Base-by-base conservation (phyloP, 2,113 vertebrate species). In the Gambusia holbrooki region DNA sequence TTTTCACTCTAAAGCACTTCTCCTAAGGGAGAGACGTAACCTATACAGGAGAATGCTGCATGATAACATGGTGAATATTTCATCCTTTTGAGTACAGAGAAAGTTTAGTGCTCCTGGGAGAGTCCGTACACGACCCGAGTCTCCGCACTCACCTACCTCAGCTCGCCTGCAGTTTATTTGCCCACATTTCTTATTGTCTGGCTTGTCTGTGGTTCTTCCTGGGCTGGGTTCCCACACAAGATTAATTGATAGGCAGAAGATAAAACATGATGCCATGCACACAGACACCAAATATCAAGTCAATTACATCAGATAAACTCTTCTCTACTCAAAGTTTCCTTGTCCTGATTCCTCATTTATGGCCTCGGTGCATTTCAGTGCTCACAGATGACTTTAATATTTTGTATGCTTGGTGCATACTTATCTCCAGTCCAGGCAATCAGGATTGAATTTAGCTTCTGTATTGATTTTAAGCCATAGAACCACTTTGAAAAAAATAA, bases 391-490 rank as follows among this genome's bases (percentile, higher is more conserved):
- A 22, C 45, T 30, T 15, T 48, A 48, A 82, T 82, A 72, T 89
- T 85, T 66, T 80, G 75, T 74, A 48, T 25, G 73, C 74, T 81
- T 48, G 66, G 66, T 76, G 25, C 61, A 76, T 63, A 37, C 66
- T 71, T 79, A 77, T 69, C 70, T 84, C 33, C 28, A 75, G 74
- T 62, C 63, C 51, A 63, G 54, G 74, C 69, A 81, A 66, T 82
- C 69, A 69, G 74, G 66, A 63, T 73, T 69, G 75, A 84, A 86
- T 88, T 84, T 75, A 32, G 42, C 78, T 80, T 86, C 42, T 64
- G 65, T 76, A 90, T 91, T 86, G 84, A 90, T 88, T 85, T 80
- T 80, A 80, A 84, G 73, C 62, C 28, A 30, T 17, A 14, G 32
- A 80, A 85, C 77, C 32, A 79, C n/a, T 84, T 64, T 69, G 71